Evolutionary conservation across 2,888 invertebrate species (phyloP).

Genomic region (Cerastoderma edule): DNA sequence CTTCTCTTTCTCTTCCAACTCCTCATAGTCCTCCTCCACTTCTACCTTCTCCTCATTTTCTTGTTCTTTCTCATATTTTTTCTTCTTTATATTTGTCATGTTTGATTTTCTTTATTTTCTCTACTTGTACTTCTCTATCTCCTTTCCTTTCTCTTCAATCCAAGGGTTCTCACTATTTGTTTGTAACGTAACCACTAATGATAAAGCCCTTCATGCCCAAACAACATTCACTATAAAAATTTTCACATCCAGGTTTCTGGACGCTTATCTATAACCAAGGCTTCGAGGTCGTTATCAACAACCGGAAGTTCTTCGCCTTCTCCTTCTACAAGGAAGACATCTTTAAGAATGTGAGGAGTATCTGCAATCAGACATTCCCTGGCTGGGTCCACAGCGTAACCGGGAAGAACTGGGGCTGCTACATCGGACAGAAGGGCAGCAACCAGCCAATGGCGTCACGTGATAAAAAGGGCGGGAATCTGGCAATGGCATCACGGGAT

Average conservation of each 20-base stretch:
- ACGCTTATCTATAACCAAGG: slow-evolving; percentile 86
- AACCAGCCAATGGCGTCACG: slow-evolving; percentile 11
- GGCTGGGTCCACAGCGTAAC: slow-evolving; percentile 85
- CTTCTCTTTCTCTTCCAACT: not conserved
- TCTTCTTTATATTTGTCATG: not conserved
- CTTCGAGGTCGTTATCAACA: slow-evolving; percentile 84
- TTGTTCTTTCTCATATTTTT: not conserved
- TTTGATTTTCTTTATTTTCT: not conserved
- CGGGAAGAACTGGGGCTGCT: slow-evolving; percentile 84
- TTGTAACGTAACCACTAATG: no score
- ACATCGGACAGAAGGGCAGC: slow-evolving; percentile 76
- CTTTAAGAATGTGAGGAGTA: slow-evolving; percentile 77
- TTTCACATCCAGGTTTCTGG: slow-evolving; percentile 83
- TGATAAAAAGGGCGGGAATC: not conserved
- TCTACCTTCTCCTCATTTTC: not conserved
- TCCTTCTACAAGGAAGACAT: slow-evolving; percentile 81
- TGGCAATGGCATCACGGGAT: not conserved
- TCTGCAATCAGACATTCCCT: slow-evolving; percentile 83
- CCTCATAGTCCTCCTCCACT: no score
- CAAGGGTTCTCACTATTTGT: no score
- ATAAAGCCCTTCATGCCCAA: no score
- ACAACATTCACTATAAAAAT: no score
- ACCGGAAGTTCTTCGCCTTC: slow-evolving; percentile 85
- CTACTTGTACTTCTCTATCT: no score
- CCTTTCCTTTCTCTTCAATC: no score